Conservation (phyloP, 2,797 vertebrate genomes). For the Peromyscus nudipes region DNA sequence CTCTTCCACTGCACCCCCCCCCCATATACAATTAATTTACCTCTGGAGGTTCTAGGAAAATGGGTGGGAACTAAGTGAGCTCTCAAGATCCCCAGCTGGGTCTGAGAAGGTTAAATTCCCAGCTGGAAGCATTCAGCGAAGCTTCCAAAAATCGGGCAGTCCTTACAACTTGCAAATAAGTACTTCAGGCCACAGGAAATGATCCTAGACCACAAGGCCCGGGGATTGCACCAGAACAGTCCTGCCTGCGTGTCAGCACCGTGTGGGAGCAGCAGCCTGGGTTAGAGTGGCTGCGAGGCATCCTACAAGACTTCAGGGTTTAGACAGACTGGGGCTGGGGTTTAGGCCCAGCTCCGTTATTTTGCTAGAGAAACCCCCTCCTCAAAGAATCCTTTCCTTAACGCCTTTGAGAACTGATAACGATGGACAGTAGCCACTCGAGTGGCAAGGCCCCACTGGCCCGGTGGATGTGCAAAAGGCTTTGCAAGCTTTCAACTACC, state of each 20-base stretch:
- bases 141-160: slow-evolving; percentile 77
- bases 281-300: neutral
- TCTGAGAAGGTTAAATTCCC: slow-evolving; percentile 84
- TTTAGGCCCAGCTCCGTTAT: slow-evolving; percentile 9
- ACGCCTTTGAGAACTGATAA: slow-evolving; percentile 28
- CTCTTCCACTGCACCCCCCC: slow-evolving; percentile 3
- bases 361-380: slow-evolving; percentile 28
- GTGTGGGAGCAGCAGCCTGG: slow-evolving; percentile 64
- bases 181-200: slow-evolving; percentile 84
- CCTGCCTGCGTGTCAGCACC: slow-evolving; percentile 75
- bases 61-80: slow-evolving; percentile 64
- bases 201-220: slow-evolving; percentile 82
- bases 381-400: neutral
- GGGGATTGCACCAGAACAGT: slow-evolving; percentile 73
- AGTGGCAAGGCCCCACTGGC: neutral
- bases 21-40: slow-evolving; percentile 24
- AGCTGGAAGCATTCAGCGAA: slow-evolving; percentile 82
- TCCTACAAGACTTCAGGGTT: slow-evolving; percentile 33
- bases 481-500: slow-evolving; percentile 21
- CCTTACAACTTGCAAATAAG: slow-evolving; percentile 83
- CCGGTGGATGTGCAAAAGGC: neutral
- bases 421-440: neutral
- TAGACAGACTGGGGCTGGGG: neutral
- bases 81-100: slow-evolving; percentile 74
- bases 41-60: slow-evolving; percentile 64